Evolutionary conservation across 2,888 invertebrate species (phyloP).

Genomic region (Synergus umbraculus): DNA sequence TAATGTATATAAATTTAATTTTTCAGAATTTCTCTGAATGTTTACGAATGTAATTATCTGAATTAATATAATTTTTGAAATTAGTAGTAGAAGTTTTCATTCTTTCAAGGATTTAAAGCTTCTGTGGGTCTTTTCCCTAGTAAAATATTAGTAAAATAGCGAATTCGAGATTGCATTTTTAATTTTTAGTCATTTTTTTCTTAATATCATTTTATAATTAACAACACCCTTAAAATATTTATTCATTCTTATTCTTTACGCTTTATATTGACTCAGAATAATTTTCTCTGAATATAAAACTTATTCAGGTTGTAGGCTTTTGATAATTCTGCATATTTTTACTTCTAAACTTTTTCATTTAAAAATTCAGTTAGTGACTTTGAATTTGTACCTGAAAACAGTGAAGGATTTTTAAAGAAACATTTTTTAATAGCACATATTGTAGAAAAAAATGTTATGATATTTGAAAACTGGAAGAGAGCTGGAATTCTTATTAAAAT

Average conservation of each 20-base stretch:
- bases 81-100: not conserved
- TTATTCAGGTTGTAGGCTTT: slow-evolving; percentile 13
- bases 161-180: not conserved
- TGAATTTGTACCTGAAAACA: not conserved
- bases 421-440: not conserved
- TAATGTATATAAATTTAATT: not conserved
- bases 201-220: not conserved
- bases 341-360: not conserved
- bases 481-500: slow-evolving; percentile 15
- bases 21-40: not conserved
- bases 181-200: not conserved
- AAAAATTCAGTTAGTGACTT: no score
- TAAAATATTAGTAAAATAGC: not conserved
- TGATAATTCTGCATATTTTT: slow-evolving; percentile 7
- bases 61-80: not conserved
- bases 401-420: slow-evolving; percentile 1
- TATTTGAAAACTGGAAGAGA: slow-evolving; percentile 24
- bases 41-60: not conserved
- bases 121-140: not conserved
- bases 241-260: not conserved
- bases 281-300: not conserved
- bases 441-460: not conserved
- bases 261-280: not conserved
- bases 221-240: not conserved
- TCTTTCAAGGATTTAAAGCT: not conserved